These are phyloP conservation scores for Pyrochroa serraticornis DNA, from an alignment of 2,888 invertebrate genomes.

Conservation along the genomic window DNA sequence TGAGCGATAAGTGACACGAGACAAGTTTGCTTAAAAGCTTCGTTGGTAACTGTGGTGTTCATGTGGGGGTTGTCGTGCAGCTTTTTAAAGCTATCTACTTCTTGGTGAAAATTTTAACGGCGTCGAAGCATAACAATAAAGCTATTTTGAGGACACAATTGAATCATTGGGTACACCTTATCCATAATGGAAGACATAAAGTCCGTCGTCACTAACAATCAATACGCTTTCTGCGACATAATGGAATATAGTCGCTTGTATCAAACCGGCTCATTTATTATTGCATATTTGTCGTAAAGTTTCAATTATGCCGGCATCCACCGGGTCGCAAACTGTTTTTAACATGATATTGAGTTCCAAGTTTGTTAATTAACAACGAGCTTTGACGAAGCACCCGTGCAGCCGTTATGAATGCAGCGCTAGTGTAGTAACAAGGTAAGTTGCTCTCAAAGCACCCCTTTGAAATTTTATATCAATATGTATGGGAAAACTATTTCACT, in stretches of 20 bases:
- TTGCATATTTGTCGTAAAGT: conserved; percentile 27
- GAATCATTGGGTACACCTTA: conserved; percentile 35
- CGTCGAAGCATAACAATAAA: conserved; percentile 24
- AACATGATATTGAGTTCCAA: conserved; percentile 29
- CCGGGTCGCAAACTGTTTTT: conserved; percentile 26
- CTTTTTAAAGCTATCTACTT: no score
- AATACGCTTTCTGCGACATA: conserved; percentile 18
- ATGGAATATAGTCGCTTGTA: conserved; percentile 6
- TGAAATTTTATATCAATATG: conserved; percentile 16
- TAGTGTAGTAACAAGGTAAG: conserved; percentile 25
- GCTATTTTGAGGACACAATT: conserved; percentile 26
- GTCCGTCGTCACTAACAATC: conserved; percentile 24
- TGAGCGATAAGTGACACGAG: no score
- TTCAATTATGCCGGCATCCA: conserved; percentile 27
- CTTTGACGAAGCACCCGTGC: conserved; percentile 20
- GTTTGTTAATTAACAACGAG: conserved; percentile 30
- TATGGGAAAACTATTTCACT: conserved; percentile 12
- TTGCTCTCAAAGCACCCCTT: conserved; percentile 20
- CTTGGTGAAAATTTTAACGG: no score
- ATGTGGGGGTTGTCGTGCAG: no score
- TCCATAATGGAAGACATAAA: conserved; percentile 37
- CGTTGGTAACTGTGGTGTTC: no score
- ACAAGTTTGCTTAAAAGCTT: no score
- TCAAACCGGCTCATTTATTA: conserved; percentile 24
- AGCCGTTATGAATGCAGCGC: conserved; percentile 19